A percentile compares a stretch with the other conserved stretches of the same genome.
phyloP scores from a whole-genome alignment of 1,140 invertebrate genomes.

The Pogonus chalceus region DNA sequence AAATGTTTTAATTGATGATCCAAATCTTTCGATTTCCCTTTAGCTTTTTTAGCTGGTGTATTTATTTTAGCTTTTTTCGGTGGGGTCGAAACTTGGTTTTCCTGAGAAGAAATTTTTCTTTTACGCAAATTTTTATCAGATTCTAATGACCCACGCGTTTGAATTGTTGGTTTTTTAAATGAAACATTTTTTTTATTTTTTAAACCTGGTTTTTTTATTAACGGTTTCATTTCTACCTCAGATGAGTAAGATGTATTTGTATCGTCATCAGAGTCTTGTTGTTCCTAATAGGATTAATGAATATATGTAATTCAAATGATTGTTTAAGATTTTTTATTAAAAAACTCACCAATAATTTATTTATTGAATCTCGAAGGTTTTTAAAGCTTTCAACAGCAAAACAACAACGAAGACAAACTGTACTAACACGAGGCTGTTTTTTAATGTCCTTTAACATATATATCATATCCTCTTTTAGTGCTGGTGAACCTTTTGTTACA shows the following conservation, averaged over 20 bases:
- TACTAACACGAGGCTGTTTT: neutral
- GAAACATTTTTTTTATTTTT: too few relatives aligned
- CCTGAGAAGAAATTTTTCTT: neutral
- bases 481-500: neutral
- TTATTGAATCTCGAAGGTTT: neutral
- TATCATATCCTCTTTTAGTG: neutral
- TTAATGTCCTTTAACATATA: neutral
- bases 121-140: neutral
- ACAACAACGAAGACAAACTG: neutral
- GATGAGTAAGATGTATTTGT: too few relatives aligned
- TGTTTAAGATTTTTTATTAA: too few relatives aligned
- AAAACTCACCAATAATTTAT: neutral
- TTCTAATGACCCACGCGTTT: neutral
- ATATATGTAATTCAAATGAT: too few relatives aligned
- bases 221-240: too few relatives aligned
- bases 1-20: neutral
- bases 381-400: neutral
- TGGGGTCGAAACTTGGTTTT: neutral
- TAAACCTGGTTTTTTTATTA: too few relatives aligned
- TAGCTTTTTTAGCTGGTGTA: neutral
- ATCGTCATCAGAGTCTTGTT: too few relatives aligned
- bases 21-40: neutral
- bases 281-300: too few relatives aligned
- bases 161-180: neutral
- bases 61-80: neutral